Percentiles rank a stretch among this genome's conserved stretches.
Conservation (phyloP, 2,113 vertebrate genomes). For the Sterrhoptilus dennistouni region DNA sequence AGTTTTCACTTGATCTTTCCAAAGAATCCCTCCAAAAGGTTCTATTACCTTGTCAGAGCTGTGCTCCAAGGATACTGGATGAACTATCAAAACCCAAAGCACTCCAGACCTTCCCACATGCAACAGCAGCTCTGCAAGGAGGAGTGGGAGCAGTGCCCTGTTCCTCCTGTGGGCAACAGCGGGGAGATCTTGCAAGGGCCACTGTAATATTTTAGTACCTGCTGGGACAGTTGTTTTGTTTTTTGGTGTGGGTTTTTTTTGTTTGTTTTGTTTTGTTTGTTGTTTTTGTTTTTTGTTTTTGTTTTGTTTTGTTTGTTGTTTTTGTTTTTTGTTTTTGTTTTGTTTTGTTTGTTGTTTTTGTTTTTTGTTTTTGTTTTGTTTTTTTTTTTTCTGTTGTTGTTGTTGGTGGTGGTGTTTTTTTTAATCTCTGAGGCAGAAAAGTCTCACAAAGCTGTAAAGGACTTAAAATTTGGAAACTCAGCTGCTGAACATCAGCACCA, state of each 20-base stretch:
- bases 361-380: too few species aligned
- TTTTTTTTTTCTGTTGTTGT: too few species aligned
- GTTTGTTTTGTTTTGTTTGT: too few species aligned
- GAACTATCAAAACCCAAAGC: background rate
- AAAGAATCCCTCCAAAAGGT: background rate
- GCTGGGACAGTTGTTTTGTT: constrained; percentile 4
- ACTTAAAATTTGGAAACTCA: background rate
- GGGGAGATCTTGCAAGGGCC: background rate
- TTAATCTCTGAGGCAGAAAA: background rate
- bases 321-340: too few species aligned
- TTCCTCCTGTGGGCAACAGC: background rate
- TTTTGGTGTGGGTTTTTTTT: too few species aligned
- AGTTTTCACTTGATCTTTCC: background rate
- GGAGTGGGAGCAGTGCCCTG: background rate
- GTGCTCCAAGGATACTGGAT: background rate
- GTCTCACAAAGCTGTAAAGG: background rate
- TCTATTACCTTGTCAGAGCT: background rate
- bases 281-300: too few species aligned
- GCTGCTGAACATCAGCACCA: background rate
- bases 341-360: too few species aligned
- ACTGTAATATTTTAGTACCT: background rate
- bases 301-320: too few species aligned
- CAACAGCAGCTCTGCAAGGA: background rate
- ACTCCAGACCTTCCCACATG: background rate
- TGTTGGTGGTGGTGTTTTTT: too few species aligned